Conservation (phyloP, 1,140 invertebrate species). For the Spodoptera frugiperda region DNA sequence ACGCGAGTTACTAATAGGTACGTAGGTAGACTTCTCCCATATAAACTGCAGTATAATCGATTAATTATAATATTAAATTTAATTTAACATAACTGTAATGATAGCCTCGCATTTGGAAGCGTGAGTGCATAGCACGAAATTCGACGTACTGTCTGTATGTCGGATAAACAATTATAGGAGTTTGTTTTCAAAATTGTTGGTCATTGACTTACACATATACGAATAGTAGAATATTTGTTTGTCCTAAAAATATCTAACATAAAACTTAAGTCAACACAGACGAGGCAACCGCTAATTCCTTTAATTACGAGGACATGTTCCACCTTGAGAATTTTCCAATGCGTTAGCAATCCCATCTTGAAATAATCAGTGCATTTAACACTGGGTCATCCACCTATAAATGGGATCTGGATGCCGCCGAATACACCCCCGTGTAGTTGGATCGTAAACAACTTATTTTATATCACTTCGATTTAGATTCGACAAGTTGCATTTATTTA, state of each 20-base stretch:
- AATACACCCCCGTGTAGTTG: constrained; percentile 33
- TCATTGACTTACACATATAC: no score
- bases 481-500: constrained; percentile 49
- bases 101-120: background rate
- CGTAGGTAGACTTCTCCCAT: constrained; percentile 20
- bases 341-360: constrained; percentile 16
- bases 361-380: constrained; percentile 21
- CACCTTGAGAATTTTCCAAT: constrained; percentile 1
- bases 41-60: constrained; percentile 44
- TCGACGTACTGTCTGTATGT: no score
- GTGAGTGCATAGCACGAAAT: no score
- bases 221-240: no score
- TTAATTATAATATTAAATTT: background rate
- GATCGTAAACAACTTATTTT: constrained; percentile 55
- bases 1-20: constrained; percentile 39
- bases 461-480: constrained; percentile 46
- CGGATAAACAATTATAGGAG: no score
- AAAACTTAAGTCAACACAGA: no score
- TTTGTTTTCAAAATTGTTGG: no score
- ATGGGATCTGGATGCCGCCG: constrained; percentile 47
- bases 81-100: background rate
- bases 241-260: no score
- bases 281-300: no score
- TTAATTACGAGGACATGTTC: no score
- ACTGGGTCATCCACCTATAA: constrained; percentile 42